These are phyloP conservation scores for Nebria ingens DNA, from an alignment of 1,140 invertebrate species.

Conservation along the genomic window DNA sequence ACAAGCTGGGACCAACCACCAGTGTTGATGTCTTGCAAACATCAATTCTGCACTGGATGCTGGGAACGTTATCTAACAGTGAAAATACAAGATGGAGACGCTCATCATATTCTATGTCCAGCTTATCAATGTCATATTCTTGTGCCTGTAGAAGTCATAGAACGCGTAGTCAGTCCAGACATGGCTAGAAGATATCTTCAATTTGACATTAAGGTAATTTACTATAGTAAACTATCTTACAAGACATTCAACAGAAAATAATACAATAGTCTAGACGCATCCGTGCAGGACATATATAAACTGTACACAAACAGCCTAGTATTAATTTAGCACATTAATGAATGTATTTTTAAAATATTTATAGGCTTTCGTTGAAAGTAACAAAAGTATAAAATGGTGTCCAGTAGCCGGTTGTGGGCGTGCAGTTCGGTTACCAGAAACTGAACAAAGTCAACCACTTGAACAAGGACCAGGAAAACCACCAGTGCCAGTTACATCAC, in stretches of 20 bases:
- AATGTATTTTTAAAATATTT: no score
- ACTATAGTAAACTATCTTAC: no score
- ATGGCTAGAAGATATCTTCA: constrained; percentile 57
- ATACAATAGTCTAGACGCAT: no score
- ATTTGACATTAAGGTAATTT: constrained; percentile 58
- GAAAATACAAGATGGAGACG: constrained; percentile 58
- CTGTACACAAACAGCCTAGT: no score
- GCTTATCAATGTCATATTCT: constrained; percentile 53
- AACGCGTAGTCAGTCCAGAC: constrained; percentile 52
- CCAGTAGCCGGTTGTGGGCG: constrained; percentile 57
- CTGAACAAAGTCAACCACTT: constrained; percentile 33
- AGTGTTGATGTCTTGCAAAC: constrained; percentile 45
- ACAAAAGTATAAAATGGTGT: constrained; percentile 65
- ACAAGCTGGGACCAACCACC: constrained; percentile 29
- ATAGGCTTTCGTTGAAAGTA: constrained; percentile 63
- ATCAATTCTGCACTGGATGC: constrained; percentile 54
- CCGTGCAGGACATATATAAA: no score
- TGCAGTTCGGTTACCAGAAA: constrained; percentile 54
- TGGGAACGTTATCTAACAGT: constrained; percentile 58
- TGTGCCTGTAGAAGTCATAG: constrained; percentile 59
- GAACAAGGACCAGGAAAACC: constrained; percentile 19
- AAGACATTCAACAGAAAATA: no score
- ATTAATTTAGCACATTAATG: no score
- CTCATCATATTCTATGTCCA: constrained; percentile 57
- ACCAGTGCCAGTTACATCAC: constrained; percentile 38